Evolutionary conservation across 1,140 invertebrate genomes (phyloP), one percentile per base, ranked within the genome.

Genomic region (Branchinecta lindahli): DNA sequence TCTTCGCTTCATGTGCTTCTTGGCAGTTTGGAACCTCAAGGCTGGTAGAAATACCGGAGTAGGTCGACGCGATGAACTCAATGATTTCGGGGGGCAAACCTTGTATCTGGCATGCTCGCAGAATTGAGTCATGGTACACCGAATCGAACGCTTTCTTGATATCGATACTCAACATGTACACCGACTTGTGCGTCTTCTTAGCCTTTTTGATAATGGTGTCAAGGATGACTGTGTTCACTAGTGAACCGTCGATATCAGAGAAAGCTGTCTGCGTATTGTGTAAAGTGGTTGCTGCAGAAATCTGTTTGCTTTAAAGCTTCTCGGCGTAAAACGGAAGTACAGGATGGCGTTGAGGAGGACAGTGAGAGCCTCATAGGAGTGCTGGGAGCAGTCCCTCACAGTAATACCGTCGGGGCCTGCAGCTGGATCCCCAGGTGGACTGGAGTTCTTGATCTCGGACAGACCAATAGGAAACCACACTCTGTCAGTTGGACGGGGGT

Each of bases 61-160:
- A 68, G 3, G 3, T 68, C 0, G 44, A 33, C 0, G n/a, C 12
- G 8, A 68, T 15, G 44, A 44, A 68, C 1, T 68, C 68, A 8
- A 68, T 8, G 33, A 68, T 44, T 8, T 8, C 8, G 44, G 12
- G 12, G 0, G 68, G 68, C 8, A 44, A 9, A 18, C 68, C 68
- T 33, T 45, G 68, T 3, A 10, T n/a, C 9, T 12, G 33, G 9
- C 44, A 33, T 10, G 44, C 15, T 10, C 12, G 15, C 3, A 68
- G 18, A 33, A 68, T 68, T 12, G 68, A 15, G 15, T 6, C 18
- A 5, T 68, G 68, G 44, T 45, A 18, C 3, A 68, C 68, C 44
- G 68, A 68, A n/a, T 68, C 68, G 44, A 68, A 68, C n/a, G 68
- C 68, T n/a, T 68, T 68, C 5, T 45, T 20, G 45, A 68, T 45